Evolutionary conservation across 2,113 vertebrate species (phyloP).

Genomic region (Meles meles): DNA sequence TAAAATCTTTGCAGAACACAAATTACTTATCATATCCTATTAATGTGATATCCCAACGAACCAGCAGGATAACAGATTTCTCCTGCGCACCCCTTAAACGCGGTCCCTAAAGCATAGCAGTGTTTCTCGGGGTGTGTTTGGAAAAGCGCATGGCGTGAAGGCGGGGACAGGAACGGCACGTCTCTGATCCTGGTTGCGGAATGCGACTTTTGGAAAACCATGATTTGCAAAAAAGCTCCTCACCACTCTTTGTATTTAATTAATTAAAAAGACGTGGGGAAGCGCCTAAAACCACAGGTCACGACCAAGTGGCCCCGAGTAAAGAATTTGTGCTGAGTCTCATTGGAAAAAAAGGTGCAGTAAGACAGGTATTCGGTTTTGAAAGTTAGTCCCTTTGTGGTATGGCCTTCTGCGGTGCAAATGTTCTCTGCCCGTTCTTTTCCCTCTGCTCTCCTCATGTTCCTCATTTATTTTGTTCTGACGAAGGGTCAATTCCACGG

Average conservation of each 20-base stretch:
- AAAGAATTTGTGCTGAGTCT: not conserved
- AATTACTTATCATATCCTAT: not conserved
- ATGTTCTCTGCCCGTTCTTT: not conserved
- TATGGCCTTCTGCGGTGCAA: not conserved
- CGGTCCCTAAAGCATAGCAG: fast-evolving
- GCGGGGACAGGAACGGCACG: fast-evolving
- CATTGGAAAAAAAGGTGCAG: not conserved
- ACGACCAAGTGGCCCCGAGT: not conserved
- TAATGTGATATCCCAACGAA: too few relatives aligned
- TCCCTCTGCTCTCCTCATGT: fast-evolving
- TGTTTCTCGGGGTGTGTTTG: fast-evolving
- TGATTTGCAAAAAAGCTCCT: not conserved
- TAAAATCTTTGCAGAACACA: not conserved
- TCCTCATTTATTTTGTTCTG: not conserved
- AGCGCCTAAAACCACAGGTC: not conserved
- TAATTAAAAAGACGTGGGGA: not conserved
- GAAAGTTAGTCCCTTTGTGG: too few relatives aligned
- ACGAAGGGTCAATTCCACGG: too few relatives aligned
- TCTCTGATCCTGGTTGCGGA: not conserved
- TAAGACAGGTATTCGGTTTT: not conserved
- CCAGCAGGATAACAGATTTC: not conserved
- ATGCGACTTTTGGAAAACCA: not conserved
- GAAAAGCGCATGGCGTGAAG: too few relatives aligned
- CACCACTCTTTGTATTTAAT: not conserved
- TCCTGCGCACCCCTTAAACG: fast-evolving